Base-by-base conservation (phyloP, 2,113 vertebrate species). In the Sylvilagus bachmani region DNA sequence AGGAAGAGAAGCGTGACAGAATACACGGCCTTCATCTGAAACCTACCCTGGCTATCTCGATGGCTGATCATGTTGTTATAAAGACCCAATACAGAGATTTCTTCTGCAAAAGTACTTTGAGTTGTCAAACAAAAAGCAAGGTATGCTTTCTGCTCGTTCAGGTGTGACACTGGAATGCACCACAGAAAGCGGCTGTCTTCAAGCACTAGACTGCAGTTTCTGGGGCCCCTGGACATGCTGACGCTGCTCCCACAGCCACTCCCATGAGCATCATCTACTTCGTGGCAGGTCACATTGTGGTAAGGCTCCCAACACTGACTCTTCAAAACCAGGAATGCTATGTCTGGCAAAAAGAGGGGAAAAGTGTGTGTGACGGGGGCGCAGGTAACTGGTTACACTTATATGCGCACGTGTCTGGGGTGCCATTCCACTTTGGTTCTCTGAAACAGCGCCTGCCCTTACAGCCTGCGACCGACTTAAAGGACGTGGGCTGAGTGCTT, bases 161-260 rank as follows among this genome's bases (percentile, higher is more conserved):
- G 71, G n/a, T 55, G 66, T 19, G 61, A 10, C 33, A 33, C 8
- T 58, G 80, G 90, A 62, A 44, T 25, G 86, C 75, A 79, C 55
- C 96, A 92, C 44, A 82, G 36, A 73, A 84, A 73, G 29, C 2
- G 29, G 27, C 27, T 92, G 5, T 74, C 95, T 95, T 93, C 49
- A 80, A 89, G 94, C 6, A 82, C 79, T 58, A 94, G 33, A 86
- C 53, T 44, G 11, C 1, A 90, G 85, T 10, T 95, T 84, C 84
- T 75, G 91, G 66, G 44, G 91, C 93, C 64, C 61, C 79, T 19
- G 90, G 86, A 96, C 77, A 90, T 94, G 88, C 44, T 91, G 89
- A 93, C 90, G 87, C 73, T 38, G 36, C 53, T 95, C 91, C 78
- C 12, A 49, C 36, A 84, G 75, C 92, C 75, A 89, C 92, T 93